Base-by-base conservation (phyloP, 92 coral and sea anemone species). In the Pocillopora grandis region DNA sequence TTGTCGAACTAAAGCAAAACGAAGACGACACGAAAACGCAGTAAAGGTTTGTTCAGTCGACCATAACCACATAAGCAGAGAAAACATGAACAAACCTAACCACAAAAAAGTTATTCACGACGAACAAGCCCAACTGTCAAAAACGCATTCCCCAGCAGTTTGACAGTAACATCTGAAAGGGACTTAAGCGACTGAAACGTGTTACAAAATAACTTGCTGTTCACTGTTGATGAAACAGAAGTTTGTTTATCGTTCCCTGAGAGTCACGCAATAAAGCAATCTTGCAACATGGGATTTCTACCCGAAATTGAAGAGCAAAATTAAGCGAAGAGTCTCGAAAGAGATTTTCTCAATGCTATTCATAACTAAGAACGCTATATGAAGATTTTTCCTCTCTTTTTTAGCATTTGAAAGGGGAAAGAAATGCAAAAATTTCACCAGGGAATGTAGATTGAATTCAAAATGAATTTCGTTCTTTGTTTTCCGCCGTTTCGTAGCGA, bases 231-330 rank as follows among this genome's bases (percentile, higher is more conserved):
- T 16, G 20, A 57, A 80, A 67, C 69, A 58, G 48, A 76, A 56
- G 67, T 80, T 18, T 80, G 84, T 80, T 80, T 69, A 68, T 69
- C 57, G 58, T 36, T 35, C 20, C 18, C 62, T 66, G 61, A 31
- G 21, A 16, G 80, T 80, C 85, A 81, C 85, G 85, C 85, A 81
- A 80, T 18, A 33, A n/a, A 31, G 66, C 36, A 31, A 80, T 72
- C 42, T 19, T 57, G 19, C 19, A 10, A 31, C 17, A 80, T 67
- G 60, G 57, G 27, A 80, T 67, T 80, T 58, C 31, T 9, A 31
- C 55, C 55, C 37, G 57, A 57, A 80, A 60, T 52, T 55, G n/a
- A 60, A 21, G 52, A 60, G 36, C 65, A 36, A n/a, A 71, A 1
- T 35, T 9, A 1, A 71, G 8, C 1, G 10, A 18, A 58, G 3